Conservation (phyloP, 2,888 invertebrate species). For the Halictus ligatus region DNA sequence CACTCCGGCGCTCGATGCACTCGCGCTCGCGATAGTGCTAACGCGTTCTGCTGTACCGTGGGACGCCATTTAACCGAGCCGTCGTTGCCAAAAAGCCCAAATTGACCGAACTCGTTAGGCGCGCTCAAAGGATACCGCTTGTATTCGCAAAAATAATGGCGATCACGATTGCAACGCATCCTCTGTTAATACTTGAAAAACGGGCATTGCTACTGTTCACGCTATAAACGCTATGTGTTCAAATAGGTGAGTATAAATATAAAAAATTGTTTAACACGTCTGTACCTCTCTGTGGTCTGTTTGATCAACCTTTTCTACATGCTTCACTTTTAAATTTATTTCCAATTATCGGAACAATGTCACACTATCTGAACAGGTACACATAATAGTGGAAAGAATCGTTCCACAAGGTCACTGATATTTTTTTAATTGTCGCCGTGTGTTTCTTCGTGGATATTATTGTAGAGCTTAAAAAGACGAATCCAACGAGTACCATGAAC, state of each 20-base stretch:
- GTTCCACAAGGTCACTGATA: background rate
- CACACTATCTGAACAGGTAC: background rate
- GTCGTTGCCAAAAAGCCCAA: background rate
- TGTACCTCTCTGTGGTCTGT: too few relatives aligned
- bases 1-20: background rate
- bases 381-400: background rate
- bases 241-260: too few relatives aligned
- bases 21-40: conserved; percentile 35
- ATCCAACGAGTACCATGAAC: background rate
- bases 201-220: too few relatives aligned
- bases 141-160: background rate
- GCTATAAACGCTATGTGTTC: too few relatives aligned
- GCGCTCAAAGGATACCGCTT: background rate
- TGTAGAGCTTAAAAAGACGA: background rate
- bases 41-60: conserved; percentile 62
- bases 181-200: too few relatives aligned
- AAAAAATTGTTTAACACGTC: too few relatives aligned
- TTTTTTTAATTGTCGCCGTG: background rate
- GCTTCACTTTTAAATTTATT: too few relatives aligned
- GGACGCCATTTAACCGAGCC: background rate
- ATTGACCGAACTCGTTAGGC: background rate
- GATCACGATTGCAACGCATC: too few relatives aligned
- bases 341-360: background rate
- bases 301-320: too few relatives aligned
- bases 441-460: background rate